phyloP scores from a whole-genome alignment of 2,113 vertebrate genomes.

The Zosterops japonicus region DNA sequence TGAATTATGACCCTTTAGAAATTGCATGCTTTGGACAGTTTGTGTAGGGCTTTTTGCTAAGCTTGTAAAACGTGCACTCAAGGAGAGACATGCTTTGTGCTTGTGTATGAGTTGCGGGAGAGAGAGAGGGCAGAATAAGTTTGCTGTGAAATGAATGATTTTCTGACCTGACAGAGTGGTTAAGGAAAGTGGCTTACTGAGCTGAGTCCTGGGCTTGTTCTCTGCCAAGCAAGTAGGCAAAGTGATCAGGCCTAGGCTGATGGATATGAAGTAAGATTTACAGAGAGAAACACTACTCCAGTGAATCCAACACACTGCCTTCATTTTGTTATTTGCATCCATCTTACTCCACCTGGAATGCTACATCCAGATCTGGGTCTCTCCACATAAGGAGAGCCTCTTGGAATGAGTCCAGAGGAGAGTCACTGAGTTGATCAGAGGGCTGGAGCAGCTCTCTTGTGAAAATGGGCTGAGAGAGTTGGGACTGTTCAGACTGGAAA shows the following conservation, averaged over 20 bases:
- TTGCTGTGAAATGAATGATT: background rate
- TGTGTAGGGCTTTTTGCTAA: slow-evolving; percentile 8
- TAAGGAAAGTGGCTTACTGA: background rate
- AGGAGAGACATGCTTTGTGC: background rate
- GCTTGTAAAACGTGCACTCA: background rate
- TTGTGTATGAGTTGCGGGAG: background rate
- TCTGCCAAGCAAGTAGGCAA: background rate
- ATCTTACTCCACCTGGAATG: background rate
- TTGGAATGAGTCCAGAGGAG: background rate
- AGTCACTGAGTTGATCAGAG: background rate
- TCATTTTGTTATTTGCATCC: background rate
- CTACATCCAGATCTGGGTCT: background rate
- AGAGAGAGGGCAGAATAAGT: background rate
- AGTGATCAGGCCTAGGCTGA: background rate
- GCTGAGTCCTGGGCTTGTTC: background rate
- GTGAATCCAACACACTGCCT: background rate
- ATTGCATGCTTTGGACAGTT: background rate
- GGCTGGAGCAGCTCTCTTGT: background rate
- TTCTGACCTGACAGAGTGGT: background rate
- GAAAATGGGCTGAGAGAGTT: background rate
- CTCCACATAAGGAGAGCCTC: background rate
- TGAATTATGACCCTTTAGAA: slow-evolving; percentile 33
- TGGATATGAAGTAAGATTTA: background rate
- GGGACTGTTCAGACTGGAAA: background rate
- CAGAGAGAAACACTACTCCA: background rate